These are phyloP conservation scores for Azorinus chamasolen DNA, from an alignment of 2,888 invertebrate species.

Conservation along the genomic window DNA sequence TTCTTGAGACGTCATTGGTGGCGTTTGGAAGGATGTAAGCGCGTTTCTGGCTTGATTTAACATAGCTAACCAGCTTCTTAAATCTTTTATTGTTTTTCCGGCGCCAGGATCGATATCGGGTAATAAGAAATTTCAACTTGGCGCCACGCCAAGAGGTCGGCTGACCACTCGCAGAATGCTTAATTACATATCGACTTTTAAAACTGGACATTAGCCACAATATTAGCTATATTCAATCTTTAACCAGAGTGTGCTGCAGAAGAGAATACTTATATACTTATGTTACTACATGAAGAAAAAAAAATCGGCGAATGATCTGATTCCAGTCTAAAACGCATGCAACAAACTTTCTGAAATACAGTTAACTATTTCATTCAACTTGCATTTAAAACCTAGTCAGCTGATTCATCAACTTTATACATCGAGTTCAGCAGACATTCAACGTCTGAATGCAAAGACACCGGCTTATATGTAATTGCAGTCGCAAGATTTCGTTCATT, in stretches of 20 bases:
- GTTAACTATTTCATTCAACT: not conserved
- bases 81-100: slow-evolving; percentile 46
- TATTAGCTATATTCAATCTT: slow-evolving; percentile 17
- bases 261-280: too few relatives aligned
- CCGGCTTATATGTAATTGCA: too few relatives aligned
- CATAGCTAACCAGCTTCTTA: slow-evolving; percentile 43
- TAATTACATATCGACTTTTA: slow-evolving; percentile 52
- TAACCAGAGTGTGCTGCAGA: slow-evolving; percentile 9
- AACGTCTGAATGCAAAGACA: too few relatives aligned
- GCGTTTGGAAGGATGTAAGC: slow-evolving; percentile 1
- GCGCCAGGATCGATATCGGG: slow-evolving; percentile 18
- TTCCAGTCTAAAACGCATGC: too few relatives aligned
- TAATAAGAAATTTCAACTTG: slow-evolving; percentile 34
- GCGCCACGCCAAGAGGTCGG: slow-evolving; percentile 25
- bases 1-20: too few relatives aligned
- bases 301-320: too few relatives aligned
- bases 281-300: too few relatives aligned
- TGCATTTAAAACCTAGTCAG: not conserved
- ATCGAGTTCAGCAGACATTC: too few relatives aligned
- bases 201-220: slow-evolving; percentile 48
- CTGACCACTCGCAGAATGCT: slow-evolving; percentile 31
- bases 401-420: too few relatives aligned
- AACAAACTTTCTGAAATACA: too few relatives aligned
- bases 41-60: slow-evolving; percentile 44
- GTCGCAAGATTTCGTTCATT: too few relatives aligned